Evolutionary conservation across 2,888 invertebrate genomes (phyloP).

Genomic region (Agrilus cyanescens): DNA sequence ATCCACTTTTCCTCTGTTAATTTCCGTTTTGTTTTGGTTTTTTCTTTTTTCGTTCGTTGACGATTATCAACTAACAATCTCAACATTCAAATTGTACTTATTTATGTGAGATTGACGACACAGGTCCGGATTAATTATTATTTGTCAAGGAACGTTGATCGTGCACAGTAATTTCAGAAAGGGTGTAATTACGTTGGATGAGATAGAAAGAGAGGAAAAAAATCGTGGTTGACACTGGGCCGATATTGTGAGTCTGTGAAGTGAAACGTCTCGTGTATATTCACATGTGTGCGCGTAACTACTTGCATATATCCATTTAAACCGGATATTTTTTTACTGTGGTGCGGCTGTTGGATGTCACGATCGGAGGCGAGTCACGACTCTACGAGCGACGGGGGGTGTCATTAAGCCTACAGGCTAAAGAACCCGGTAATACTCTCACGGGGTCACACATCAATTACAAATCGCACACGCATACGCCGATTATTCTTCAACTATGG

Average conservation of each 20-base stretch:
- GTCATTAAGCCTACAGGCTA: constrained; percentile 17
- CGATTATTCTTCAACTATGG: no score
- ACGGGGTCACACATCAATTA: constrained; percentile 1
- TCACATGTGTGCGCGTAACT: constrained; percentile 4
- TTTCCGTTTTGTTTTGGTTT: neutral
- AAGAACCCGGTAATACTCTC: constrained; percentile 26
- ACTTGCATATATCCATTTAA: constrained; percentile 11
- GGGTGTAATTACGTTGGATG: no score
- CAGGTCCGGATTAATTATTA: no score
- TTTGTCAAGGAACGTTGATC: no score
- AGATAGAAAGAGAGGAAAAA: no score
- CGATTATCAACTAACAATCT: no score
- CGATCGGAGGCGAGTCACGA: constrained; percentile 33
- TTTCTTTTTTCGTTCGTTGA: neutral
- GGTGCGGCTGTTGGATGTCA: constrained; percentile 25
- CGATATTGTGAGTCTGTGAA: no score
- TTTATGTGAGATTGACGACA: no score
- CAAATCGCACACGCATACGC: constrained; percentile 7
- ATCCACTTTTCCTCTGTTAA: neutral
- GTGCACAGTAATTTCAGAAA: no score
- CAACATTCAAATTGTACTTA: no score
- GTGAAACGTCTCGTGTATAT: no score
- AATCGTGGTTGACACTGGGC: no score
- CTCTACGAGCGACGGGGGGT: constrained; percentile 25
- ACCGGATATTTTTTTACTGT: constrained; percentile 7